A percentile compares a stretch with the other conserved stretches of the same genome.
Conservation (phyloP, 2,888 invertebrate species). For the Adelognathus sp. region DNA sequence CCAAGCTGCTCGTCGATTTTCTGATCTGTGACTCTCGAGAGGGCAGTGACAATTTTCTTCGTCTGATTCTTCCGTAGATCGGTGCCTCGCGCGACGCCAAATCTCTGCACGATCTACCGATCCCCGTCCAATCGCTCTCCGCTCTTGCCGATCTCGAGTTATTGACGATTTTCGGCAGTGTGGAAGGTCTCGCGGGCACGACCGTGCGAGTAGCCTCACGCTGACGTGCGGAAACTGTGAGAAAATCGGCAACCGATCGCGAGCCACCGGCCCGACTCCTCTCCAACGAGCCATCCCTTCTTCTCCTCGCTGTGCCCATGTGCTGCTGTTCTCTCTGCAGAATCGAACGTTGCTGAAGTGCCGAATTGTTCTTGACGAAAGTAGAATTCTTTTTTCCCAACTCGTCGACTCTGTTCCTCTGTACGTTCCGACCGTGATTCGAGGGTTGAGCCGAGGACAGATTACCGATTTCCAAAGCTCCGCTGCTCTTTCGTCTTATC, state of each 20-base stretch:
- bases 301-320: conserved; percentile 57
- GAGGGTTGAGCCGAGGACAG: not conserved
- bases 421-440: conserved; percentile 38
- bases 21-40: conserved; percentile 53
- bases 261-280: conserved; percentile 65
- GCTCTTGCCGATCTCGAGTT: conserved; percentile 56
- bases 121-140: conserved; percentile 59
- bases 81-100: conserved; percentile 71
- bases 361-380: conserved; percentile 56
- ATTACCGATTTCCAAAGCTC: conserved; percentile 48
- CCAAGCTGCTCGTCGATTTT: conserved; percentile 61
- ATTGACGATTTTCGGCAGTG: conserved; percentile 74
- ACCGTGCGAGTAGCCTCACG: conserved; percentile 64
- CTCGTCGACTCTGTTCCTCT: conserved; percentile 46
- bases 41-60: conserved; percentile 74
- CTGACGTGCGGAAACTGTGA: conserved; percentile 63
- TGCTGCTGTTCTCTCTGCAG: conserved; percentile 43
- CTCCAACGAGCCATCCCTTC: conserved; percentile 61
- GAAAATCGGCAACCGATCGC: conserved; percentile 71
- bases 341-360: conserved; percentile 42
- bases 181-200: conserved; percentile 75
- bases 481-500: conserved; percentile 60
- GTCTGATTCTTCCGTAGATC: conserved; percentile 75
- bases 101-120: conserved; percentile 60
- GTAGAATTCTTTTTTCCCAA: no score